These are phyloP conservation scores for Oxytorus armatus DNA, from an alignment of 2,888 invertebrate genomes.

Conservation along the genomic window DNA sequence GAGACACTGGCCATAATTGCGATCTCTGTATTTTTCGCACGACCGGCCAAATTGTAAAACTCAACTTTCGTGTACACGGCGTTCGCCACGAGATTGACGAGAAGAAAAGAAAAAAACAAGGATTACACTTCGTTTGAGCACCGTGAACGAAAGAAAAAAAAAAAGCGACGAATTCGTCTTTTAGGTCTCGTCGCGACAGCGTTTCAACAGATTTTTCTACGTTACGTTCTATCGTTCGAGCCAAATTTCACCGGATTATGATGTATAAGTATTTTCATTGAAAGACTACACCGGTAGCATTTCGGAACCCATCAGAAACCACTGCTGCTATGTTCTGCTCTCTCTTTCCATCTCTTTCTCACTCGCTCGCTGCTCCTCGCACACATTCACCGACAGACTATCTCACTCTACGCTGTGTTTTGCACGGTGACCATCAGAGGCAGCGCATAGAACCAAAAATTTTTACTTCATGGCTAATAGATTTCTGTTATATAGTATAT, in stretches of 20 bases:
- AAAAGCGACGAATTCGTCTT: constrained; percentile 70
- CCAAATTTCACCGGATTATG: constrained; percentile 56
- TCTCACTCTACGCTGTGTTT: too few species aligned
- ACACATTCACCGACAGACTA: too few species aligned
- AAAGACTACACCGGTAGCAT: constrained; percentile 75
- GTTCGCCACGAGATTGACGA: constrained; percentile 7
- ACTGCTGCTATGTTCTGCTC: constrained; percentile 40
- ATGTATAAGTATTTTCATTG: constrained; percentile 55
- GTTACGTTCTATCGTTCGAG: constrained; percentile 57
- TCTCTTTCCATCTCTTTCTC: not conserved
- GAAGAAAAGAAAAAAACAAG: constrained; percentile 15
- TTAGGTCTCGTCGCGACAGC: constrained; percentile 51
- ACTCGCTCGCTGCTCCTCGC: too few species aligned
- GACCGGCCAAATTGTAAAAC: constrained; percentile 75
- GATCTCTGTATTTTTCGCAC: constrained; percentile 72
- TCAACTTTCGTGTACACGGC: constrained; percentile 43
- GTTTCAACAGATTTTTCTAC: constrained; percentile 54
- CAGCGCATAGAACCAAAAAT: too few species aligned
- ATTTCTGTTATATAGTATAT: too few species aligned
- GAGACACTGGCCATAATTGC: constrained; percentile 89
- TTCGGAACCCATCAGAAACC: constrained; percentile 71
- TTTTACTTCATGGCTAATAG: too few species aligned
- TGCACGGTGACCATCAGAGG: too few species aligned
- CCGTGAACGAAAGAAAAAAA: constrained; percentile 66
- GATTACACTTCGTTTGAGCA: constrained; percentile 9